Base-by-base conservation (phyloP, 2,888 invertebrate species). In the Meteorus cinctellus region DNA sequence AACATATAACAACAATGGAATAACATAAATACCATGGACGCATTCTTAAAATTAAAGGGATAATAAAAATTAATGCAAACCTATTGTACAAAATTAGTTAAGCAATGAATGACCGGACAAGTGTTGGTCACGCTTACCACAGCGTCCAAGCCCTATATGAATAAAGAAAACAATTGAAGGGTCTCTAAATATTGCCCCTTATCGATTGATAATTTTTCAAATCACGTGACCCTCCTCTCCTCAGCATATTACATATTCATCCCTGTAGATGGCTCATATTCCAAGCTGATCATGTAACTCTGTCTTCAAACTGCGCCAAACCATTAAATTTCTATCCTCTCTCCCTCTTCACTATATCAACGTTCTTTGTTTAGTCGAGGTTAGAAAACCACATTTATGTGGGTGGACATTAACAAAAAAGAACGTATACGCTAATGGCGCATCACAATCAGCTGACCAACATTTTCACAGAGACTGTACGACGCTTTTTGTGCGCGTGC, bases 401-500 rank as follows among this genome's bases (percentile, higher is more conserved):
- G 55, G 55, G 55, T 55, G 55, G 19, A 55, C 55, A 55, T 55
- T 55, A 19, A 55, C n/a, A 4, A 19, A 55, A 55, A 55, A 8
- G 24, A n/a, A n/a, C 8, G 10, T 24, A 55, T 24, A 19, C n/a
- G 5, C 1, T 55, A 24, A 55, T 55, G 55, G 55, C 55, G 19
- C n/a, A 55, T 19, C n/a, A 55, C 19, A 55, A 55, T 55, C 55
- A 55, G 55, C 55, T 19, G 55, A 55, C 6, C 4, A 55, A 55
- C 55, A 55, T 55, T 55, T 55, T 55, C 19, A 55, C 55, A 55
- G 19, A 5, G 55, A 55, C 55, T 55, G 55, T 55, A 55, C 55
- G 55, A 55, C 55, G 55, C 55, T 24, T 55, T 19, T 6, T 24
- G 19, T 55, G 55, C 55, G 55, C 55, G 24, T 55, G 55, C 55